Base-by-base conservation (phyloP, 2,888 invertebrate genomes). In the Drosophila acutilabella region DNA sequence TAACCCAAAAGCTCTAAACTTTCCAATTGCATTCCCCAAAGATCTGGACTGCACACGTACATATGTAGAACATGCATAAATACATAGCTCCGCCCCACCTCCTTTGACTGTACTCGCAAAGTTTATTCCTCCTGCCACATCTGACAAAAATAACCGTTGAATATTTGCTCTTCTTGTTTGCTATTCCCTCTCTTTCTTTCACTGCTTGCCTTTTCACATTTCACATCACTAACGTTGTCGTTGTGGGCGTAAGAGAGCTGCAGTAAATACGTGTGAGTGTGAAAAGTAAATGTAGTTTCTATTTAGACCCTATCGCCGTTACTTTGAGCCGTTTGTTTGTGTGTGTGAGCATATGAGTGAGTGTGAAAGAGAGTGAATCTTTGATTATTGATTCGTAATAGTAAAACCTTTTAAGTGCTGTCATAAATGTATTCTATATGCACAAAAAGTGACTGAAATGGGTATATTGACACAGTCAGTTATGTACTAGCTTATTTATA, bases 1-100 rank as follows among this genome's bases (percentile, higher is more conserved):
- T 38, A 57, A 44, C 54, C 48, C 11, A 59, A 72, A 69, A 78
- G 75, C 79, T 79, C 26, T 14, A 59, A 79, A 76, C 65, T 75
- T 79, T 79, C 76, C 80, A 52, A 75, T 50, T 62, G 61, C 71
- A 78, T 51, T 51, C 20, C 62, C 47, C 16, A 41, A 48, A 42
- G 41, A 64, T 53, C 42, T 60, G 42, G 30, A 20, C 20, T 26
- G 50, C 50, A 30, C 10, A 18, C 4, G 14, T 6, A 42, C 11
- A 16, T 18, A 33, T 16, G 23, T 38, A 51, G 11, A 20, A 51
- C 8, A 18, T 18, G 40, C 38, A 38, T 26, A 3, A 26, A 2
- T 8, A 30, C 23, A 23, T 23, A 30, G 30, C 30, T 8, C 30
- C 26, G 8, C 30, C 30, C 6, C 30, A 20, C 7, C 30, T 30